Percentiles rank a stretch among this genome's conserved stretches.
Evolutionary conservation across 1,140 invertebrate genomes (phyloP).

Genomic region (Zaprionus nigranus): DNA sequence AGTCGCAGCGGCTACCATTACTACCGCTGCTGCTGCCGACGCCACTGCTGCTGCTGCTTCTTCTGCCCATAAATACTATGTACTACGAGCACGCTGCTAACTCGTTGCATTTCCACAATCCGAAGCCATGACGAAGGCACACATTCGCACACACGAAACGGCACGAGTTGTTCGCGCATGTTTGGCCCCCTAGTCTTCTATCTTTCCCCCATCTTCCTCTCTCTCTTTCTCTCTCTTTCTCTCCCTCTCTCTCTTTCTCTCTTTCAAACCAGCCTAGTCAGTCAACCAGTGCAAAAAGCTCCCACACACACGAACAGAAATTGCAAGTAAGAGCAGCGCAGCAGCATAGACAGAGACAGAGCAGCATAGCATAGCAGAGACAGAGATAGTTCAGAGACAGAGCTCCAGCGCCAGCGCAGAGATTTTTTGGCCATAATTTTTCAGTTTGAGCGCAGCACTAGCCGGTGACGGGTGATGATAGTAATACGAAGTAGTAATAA

Average conservation of each 20-base stretch:
- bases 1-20: conserved; percentile 55
- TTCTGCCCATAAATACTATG: conserved; percentile 66
- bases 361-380: conserved; percentile 22
- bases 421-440: conserved; percentile 78
- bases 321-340: conserved; percentile 58
- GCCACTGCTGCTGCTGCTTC: conserved; percentile 42
- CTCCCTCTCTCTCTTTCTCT: neutral
- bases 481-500: conserved; percentile 59
- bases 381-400: neutral
- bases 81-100: conserved; percentile 58
- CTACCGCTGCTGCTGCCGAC: conserved; percentile 43
- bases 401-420: conserved; percentile 75
- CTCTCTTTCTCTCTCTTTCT: neutral
- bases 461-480: conserved; percentile 77
- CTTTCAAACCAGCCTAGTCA: conserved; percentile 26
- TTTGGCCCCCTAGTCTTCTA: conserved; percentile 34
- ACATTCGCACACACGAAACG: conserved; percentile 27
- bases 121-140: conserved; percentile 43
- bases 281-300: conserved; percentile 51
- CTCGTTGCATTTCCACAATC: conserved; percentile 56
- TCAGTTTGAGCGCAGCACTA: conserved; percentile 76
- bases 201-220: neutral
- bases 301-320: conserved; percentile 49
- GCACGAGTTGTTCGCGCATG: conserved; percentile 73
- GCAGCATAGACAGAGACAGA: conserved; percentile 16